Base-by-base conservation (phyloP, 2,797 vertebrate species). In the Sphenopsis melanotis region DNA sequence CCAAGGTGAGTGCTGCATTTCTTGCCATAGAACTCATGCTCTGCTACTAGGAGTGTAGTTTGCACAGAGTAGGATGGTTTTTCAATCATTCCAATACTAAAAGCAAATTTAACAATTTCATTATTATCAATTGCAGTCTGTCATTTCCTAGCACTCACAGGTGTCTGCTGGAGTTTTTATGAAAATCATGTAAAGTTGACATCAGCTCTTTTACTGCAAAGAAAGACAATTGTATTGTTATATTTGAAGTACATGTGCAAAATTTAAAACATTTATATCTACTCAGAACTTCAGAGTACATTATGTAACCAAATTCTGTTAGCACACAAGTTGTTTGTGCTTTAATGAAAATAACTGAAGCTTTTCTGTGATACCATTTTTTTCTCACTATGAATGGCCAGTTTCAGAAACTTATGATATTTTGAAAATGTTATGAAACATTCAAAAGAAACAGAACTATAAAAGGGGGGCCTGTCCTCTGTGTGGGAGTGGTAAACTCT, bases 1-100 rank as follows among this genome's bases (percentile, higher is more conserved):
- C 22, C 99, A 99, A 98, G 99, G 99, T 98, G 57, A 21, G 96
- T 90, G 6, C 19, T 22, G 22, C 1, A 3, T 49, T 80, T 61
- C 34, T 26, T 53, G 77, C 12, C 24, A 1, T 10, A 5, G 5
- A 78, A 36, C 15, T 92, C 70, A 1, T 18, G 14, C 63, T 84
- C 61, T 27, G 3, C 19, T 53, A 15, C 30, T 36, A 10, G 20
- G 9, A 74, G 10, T 46, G 19, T 23, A 10, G 37, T 52, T 30
- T 81, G 7, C 53, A 71, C 6, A 7, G 20, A 24, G 9, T 7
- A 34, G 11, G 23, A 29, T 81, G 15, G 13, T 29, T 93, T 89
- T 81, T 83, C 46, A 75, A 24, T 75, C 12, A 29, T 81, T 87
- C 21, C 14, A 61, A 47, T 52, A 11, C 11, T 27, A 21, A 20